A percentile compares a stretch with the other conserved stretches of the same genome.
Conservation (phyloP, 2,888 invertebrate species). For the Hypercompe scribonia region DNA sequence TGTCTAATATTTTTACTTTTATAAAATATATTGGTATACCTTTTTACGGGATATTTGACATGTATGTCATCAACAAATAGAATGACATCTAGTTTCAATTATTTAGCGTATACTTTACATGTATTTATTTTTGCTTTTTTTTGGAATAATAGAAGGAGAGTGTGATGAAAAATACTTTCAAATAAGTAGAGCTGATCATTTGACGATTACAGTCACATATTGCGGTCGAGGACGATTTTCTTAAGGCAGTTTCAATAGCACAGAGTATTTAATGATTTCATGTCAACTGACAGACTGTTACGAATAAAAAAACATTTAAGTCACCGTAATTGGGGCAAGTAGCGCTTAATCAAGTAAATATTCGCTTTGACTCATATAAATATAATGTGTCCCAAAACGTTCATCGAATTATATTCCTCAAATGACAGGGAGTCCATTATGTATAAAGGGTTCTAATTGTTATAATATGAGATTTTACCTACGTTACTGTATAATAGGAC, state of each 20-base stretch:
- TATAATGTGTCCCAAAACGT: conserved; percentile 9
- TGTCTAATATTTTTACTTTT: not conserved
- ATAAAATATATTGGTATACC: not conserved
- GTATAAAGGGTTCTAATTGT: conserved; percentile 14
- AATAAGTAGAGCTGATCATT: not conserved
- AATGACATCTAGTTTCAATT: not conserved
- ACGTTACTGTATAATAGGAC: not conserved
- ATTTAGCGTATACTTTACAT: not conserved
- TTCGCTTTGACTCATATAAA: not conserved
- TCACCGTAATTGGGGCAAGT: not conserved
- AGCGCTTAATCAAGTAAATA: not conserved
- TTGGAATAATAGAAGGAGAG: too few species aligned
- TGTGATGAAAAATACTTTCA: not conserved
- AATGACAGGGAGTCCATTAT: conserved; percentile 15
- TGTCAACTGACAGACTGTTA: not conserved
- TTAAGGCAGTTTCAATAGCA: too few species aligned
- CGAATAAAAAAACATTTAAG: too few species aligned
- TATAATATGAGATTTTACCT: not conserved
- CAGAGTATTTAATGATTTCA: too few species aligned
- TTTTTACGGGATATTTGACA: too few species aligned
- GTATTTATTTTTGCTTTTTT: not conserved
- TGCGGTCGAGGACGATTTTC: too few species aligned
- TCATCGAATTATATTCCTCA: conserved; percentile 14
- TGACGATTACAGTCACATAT: not conserved
- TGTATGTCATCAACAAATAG: too few species aligned